A percentile compares a stretch with the other conserved stretches of the same genome.
These are phyloP conservation scores for Liasis olivaceus DNA, from an alignment of 2,797 vertebrate species.

Conservation along the genomic window DNA sequence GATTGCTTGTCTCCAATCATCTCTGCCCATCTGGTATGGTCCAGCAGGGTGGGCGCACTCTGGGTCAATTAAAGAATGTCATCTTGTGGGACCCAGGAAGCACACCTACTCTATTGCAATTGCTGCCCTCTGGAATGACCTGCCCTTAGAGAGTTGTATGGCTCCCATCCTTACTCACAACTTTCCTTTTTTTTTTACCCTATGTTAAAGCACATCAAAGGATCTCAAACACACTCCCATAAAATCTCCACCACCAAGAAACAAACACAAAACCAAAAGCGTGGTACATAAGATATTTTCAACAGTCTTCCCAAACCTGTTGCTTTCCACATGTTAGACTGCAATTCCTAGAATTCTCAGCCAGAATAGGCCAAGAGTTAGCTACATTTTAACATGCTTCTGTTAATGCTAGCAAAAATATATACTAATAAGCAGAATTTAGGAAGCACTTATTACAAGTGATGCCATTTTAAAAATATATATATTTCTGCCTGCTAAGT, in stretches of 20 bases:
- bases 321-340: background rate
- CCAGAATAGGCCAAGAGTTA: background rate
- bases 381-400: background rate
- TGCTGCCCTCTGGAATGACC: background rate
- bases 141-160: background rate
- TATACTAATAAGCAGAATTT: constrained; percentile 26
- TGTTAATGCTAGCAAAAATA: constrained; percentile 32
- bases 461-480: background rate
- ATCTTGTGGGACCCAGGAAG: background rate
- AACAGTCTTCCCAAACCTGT: background rate
- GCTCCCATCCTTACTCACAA: background rate
- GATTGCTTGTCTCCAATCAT: background rate
- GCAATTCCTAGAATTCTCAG: background rate
- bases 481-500: constrained; percentile 34
- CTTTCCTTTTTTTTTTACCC: background rate
- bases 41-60: background rate
- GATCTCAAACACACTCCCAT: background rate
- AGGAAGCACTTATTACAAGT: background rate
- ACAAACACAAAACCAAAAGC: background rate
- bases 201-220: background rate
- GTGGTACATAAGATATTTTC: background rate
- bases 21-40: background rate
- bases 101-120: background rate
- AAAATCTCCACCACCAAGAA: background rate
- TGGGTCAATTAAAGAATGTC: background rate